These are phyloP conservation scores for Lanius collurio DNA, from an alignment of 2,113 vertebrate species.

Conservation along the genomic window DNA sequence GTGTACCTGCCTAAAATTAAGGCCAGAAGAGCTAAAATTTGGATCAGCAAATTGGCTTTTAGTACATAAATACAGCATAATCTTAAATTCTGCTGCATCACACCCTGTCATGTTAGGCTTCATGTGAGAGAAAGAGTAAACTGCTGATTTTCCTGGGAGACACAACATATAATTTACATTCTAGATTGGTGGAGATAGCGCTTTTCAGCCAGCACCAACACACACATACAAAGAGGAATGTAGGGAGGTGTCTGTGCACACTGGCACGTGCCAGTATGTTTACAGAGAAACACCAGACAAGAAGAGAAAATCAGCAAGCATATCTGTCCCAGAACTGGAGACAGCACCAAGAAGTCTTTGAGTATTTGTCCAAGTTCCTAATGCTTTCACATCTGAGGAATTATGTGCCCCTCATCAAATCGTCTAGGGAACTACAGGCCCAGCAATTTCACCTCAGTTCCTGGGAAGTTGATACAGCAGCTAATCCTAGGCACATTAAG, in stretches of 20 bases:
- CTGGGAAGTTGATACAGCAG: not conserved
- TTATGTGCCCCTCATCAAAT: not conserved
- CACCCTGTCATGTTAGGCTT: not conserved
- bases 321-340: not conserved
- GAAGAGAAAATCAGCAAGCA: not conserved
- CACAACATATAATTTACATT: not conserved
- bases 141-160: not conserved
- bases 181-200: not conserved
- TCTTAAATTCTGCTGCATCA: not conserved
- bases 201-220: not conserved
- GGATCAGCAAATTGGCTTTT: not conserved
- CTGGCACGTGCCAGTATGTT: rapidly evolving
- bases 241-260: rapidly evolving
- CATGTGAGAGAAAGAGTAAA: not conserved
- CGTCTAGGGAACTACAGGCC: not conserved
- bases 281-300: not conserved
- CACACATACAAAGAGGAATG: not conserved
- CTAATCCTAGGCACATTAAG: not conserved
- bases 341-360: not conserved
- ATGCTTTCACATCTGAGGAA: not conserved
- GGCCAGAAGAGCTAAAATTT: not conserved
- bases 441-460: not conserved
- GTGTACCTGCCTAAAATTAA: not conserved
- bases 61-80: not conserved
- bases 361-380: not conserved